These are phyloP conservation scores for Artibeus lituratus DNA, from an alignment of 2,797 vertebrate species.

Conservation along the genomic window DNA sequence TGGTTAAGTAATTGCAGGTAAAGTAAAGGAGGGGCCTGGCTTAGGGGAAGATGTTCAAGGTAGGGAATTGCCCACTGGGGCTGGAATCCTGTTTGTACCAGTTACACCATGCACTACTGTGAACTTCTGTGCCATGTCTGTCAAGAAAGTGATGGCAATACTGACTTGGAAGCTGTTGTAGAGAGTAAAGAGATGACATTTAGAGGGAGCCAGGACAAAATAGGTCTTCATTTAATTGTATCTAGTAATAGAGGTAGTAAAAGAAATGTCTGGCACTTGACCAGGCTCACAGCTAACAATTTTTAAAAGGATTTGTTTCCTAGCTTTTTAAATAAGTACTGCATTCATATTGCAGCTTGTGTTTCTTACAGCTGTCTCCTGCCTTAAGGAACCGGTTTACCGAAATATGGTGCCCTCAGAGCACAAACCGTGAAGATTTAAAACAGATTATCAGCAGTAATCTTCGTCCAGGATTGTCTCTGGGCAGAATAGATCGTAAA, in stretches of 20 bases:
- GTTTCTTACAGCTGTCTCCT: slow-evolving; percentile 90
- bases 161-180: neutral
- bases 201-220: neutral
- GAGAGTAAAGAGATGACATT: neutral
- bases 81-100: neutral
- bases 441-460: slow-evolving; percentile 93
- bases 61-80: neutral
- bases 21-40: neutral
- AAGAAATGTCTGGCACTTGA: neutral
- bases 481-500: slow-evolving; percentile 80
- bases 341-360: slow-evolving; percentile 29
- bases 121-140: neutral
- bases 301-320: neutral
- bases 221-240: neutral
- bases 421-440: slow-evolving; percentile 89
- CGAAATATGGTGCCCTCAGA: slow-evolving; percentile 98
- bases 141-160: neutral
- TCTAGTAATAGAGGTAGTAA: neutral
- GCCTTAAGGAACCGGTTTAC: slow-evolving; percentile 97
- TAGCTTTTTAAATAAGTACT: neutral
- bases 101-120: neutral
- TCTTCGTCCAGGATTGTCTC: slow-evolving; percentile 86
- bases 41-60: neutral
- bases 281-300: neutral
- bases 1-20: neutral